A percentile compares a stretch with the other conserved stretches of the same genome.
phyloP scores from a whole-genome alignment of 2,888 invertebrate genomes.

The Drosophila sordidapex region DNA sequence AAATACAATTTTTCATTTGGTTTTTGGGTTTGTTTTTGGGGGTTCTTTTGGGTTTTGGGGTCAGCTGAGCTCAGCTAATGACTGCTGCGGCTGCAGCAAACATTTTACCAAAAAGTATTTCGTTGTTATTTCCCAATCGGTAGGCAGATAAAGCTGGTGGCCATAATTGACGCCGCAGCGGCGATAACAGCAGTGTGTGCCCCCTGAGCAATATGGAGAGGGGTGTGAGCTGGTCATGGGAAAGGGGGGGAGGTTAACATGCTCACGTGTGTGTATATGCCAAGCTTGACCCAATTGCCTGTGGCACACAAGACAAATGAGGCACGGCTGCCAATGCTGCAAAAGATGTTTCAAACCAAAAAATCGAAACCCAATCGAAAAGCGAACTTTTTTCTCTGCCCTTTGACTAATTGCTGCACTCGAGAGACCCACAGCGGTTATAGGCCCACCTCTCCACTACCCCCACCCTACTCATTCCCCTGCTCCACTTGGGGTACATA shows the following conservation, averaged over 20 bases:
- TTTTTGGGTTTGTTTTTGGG: conserved; percentile 18
- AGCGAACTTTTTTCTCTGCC: conserved; percentile 12
- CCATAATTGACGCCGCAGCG: conserved; percentile 46
- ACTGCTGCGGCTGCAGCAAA: conserved; percentile 40
- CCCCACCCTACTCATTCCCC: neutral
- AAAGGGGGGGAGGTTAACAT: neutral
- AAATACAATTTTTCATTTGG: conserved; percentile 50
- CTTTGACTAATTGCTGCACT: conserved; percentile 66
- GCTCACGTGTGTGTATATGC: conserved; percentile 46
- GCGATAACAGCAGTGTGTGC: conserved; percentile 46
- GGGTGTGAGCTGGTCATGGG: neutral
- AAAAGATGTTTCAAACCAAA: conserved; percentile 37
- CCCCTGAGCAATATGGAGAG: neutral
- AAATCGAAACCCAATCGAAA: conserved; percentile 5
- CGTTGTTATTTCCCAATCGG: conserved; percentile 20
- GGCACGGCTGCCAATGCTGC: conserved; percentile 58
- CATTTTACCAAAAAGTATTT: conserved; percentile 40
- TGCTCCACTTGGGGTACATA: conserved; percentile 16
- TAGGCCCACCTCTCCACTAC: neutral
- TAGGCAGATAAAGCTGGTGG: conserved; percentile 39
- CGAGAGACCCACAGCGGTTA: conserved; percentile 23
- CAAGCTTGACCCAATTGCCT: conserved; percentile 65
- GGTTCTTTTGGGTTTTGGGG: conserved; percentile 66
- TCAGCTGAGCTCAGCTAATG: conserved; percentile 59
- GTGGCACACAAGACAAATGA: conserved; percentile 59